Base-by-base conservation (phyloP, 2,888 invertebrate genomes). In the Leptura quadrifasciata region DNA sequence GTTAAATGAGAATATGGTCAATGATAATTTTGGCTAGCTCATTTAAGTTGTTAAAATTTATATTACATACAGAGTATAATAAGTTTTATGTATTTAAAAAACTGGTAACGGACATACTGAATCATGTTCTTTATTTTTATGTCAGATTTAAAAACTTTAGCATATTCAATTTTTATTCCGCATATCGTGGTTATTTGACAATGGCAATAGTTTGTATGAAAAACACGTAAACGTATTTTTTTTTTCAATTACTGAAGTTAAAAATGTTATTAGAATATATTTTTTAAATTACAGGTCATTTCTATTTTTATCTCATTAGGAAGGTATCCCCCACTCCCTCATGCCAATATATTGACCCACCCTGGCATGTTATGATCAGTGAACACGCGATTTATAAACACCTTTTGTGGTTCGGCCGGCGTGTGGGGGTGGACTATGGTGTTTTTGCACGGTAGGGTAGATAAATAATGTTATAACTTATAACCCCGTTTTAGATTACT, bases 391-490 rank as follows among this genome's bases (percentile, higher is more conserved):
- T 55, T 55, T 55, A 18, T 55, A 31, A 68, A 69, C 69, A 69
- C 69, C 58, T 69, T 39, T 35, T n/a, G 58, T 21, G 69, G 69
- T 39, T 69, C 15, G 35, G 63, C 18, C n/a, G 18, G 18, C 63
- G 63, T 20, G 63, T 35, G 69, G 69, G 58, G 58, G 58, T 35
- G 65, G 65, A 20, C 47, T 15, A 21, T 17, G 65, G 21, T 35
- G 17, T 69, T 69, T 69, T 69, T 39, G 58, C 69, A 69, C 69
- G 69, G 20, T 58, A 69, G n/a, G 47, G 17, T 35, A 35, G 35
- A 69, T 57, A 69, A 69, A 69, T 69, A 69, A 69, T 57, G 68
- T 69, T 35, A 69, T 69, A 69, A 69, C 68, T 57, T 61, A 61
- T 61, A 61, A 35, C 39, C 63, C 39, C 39, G 69, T 69, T 69